These are phyloP conservation scores for Characodon lateralis DNA, from an alignment of 2,797 vertebrate species.

Conservation along the genomic window DNA sequence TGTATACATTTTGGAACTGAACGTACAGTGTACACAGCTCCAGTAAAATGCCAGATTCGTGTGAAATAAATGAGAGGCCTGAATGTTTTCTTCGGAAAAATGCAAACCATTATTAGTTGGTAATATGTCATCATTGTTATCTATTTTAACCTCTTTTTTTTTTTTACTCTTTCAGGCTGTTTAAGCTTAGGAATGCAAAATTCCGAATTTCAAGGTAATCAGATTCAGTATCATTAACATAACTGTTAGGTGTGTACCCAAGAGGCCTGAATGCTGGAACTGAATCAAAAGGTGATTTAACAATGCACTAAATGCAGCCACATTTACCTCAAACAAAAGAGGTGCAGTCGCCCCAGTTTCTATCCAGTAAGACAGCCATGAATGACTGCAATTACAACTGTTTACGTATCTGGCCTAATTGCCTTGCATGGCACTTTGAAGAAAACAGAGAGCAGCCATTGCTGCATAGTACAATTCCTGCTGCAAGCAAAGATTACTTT, in stretches of 20 bases:
- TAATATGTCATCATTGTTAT: neutral
- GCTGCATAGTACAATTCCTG: constrained; percentile 49
- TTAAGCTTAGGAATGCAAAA: neutral
- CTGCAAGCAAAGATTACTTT: constrained; percentile 50
- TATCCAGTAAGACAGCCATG: constrained; percentile 43
- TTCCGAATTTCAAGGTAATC: neutral
- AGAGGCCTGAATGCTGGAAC: neutral
- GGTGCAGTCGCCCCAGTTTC: constrained; percentile 37
- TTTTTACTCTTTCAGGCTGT: neutral
- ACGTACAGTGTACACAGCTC: neutral
- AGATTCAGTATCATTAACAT: neutral
- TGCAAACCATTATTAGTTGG: neutral
- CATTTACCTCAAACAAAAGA: constrained; percentile 33
- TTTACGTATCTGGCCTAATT: constrained; percentile 45
- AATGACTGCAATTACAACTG: constrained; percentile 55
- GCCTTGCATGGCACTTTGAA: constrained; percentile 63
- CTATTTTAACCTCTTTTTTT: neutral
- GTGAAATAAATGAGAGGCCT: neutral
- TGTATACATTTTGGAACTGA: constrained; percentile 2
- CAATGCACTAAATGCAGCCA: constrained; percentile 18
- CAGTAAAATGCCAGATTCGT: neutral
- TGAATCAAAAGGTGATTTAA: no score
- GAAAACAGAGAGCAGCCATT: constrained; percentile 45
- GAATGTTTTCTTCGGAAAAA: no score
- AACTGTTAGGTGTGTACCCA: neutral